Evolutionary conservation across 2,888 invertebrate species (phyloP).

Genomic region (Halictus ligatus): DNA sequence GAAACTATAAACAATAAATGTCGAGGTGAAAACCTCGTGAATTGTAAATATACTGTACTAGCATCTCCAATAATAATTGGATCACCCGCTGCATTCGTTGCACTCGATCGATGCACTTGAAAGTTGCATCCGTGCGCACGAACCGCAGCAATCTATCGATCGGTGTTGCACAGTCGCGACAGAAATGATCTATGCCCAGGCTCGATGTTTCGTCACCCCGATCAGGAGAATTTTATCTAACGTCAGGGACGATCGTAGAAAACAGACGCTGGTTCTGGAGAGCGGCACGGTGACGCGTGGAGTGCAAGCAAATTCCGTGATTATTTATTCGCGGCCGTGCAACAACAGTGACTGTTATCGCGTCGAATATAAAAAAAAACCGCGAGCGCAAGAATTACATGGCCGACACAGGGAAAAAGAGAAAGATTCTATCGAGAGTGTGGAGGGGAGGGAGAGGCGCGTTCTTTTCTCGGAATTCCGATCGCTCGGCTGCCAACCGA

Average conservation of each 20-base stretch:
- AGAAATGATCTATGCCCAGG: not conserved
- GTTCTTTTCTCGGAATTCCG: constrained; percentile 59
- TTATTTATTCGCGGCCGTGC: not conserved
- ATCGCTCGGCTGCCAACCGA: constrained; percentile 49
- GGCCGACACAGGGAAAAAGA: not conserved
- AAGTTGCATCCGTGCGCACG: not conserved
- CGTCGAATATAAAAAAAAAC: not conserved
- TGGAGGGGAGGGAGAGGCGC: constrained; percentile 1
- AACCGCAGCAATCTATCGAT: not conserved
- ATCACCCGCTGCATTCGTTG: not conserved
- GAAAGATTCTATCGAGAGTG: not conserved
- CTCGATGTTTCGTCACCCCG: not conserved
- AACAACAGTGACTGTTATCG: not conserved
- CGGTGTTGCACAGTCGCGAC: not conserved
- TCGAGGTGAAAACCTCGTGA: not conserved
- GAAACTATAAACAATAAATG: not conserved
- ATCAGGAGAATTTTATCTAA: not conserved
- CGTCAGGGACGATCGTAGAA: not conserved
- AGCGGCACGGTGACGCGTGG: not conserved
- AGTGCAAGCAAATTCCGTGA: not conserved
- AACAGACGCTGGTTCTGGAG: not conserved
- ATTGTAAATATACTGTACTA: not conserved
- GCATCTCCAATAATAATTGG: not conserved
- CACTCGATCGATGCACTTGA: not conserved
- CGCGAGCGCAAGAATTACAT: constrained; percentile 15